phyloP scores from a whole-genome alignment of 2,113 vertebrate species.

The Heloderma charlesbogerti region DNA sequence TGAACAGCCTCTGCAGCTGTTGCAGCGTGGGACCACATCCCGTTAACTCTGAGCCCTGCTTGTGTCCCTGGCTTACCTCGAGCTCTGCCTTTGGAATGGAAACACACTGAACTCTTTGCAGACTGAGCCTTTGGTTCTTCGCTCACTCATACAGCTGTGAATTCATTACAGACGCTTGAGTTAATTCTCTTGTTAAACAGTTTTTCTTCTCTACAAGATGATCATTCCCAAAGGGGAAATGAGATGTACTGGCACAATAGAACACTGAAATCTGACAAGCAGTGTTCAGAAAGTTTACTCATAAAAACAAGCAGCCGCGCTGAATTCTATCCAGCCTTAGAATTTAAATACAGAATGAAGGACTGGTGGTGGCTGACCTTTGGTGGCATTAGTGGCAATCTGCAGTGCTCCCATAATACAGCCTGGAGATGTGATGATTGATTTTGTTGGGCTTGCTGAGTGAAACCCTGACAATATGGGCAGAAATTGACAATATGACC shows the following conservation, averaged over 20 bases:
- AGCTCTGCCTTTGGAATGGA: constrained; percentile 56
- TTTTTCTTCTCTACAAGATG: constrained; percentile 69
- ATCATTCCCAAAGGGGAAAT: constrained; percentile 67
- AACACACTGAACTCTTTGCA: constrained; percentile 54
- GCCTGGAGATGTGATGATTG: no score
- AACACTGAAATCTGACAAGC: constrained; percentile 59
- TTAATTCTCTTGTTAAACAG: constrained; percentile 72
- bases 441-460: no score
- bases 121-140: constrained; percentile 61
- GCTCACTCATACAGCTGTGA: constrained; percentile 67
- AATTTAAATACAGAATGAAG: constrained; percentile 40
- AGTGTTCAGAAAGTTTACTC: constrained; percentile 69
- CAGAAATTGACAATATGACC: no score
- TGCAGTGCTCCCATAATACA: no score
- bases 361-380: no score
- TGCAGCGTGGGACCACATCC: constrained; percentile 15
- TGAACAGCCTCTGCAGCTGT: background rate
- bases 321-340: constrained; percentile 54
- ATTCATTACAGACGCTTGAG: constrained; percentile 65
- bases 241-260: constrained; percentile 61
- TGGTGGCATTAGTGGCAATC: no score
- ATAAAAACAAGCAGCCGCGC: constrained; percentile 56
- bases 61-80: background rate
- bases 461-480: no score
- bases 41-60: constrained; percentile 45